Base-by-base conservation (phyloP, 2,113 vertebrate species). In the Serilophus lunatus region DNA sequence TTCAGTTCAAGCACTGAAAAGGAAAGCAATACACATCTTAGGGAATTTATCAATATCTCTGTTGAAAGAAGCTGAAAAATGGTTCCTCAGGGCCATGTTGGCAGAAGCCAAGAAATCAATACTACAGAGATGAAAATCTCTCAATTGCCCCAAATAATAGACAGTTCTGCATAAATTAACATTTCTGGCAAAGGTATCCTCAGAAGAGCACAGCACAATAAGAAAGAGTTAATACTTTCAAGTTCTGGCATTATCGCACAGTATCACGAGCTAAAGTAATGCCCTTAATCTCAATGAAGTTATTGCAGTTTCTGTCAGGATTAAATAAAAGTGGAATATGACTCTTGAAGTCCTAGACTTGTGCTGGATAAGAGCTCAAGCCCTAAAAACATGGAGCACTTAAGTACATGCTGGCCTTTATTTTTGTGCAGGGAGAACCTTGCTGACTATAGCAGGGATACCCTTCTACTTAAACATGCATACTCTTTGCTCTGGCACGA, bases 91-190 rank as follows among this genome's bases (percentile, higher is more conserved):
- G 72, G 65, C 82, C 23, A 42, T 71, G 18, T 47, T 77, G 69
- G 91, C 81, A 81, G 82, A 90, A 95, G 69, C 10, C 24, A 71
- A 91, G 33, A 94, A 93, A 94, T 96, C 91, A 96, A 80, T 91
- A 95, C 92, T 94, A 90, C 40, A 86, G 54, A 94, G 92, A 94
- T 92, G 35, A 45, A 92, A 95, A 95, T 81, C 80, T 86, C 68
- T 90, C 82, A 82, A 11, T 94, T 97, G 63, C 18, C 77, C 53
- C 60, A 81, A 80, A 88, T 90, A 88, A 94, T 36, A 86, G 87
- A 47, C 14, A 65, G 15, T 74, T 88, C 60, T 85, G 49, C 56
- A 93, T 80, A 86, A 86, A 65, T 59, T 14, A 70, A 7, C 56
- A 66, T 82, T 74, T 94, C 76, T 81, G 36, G 47, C 28, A 88